phyloP scores from a whole-genome alignment of 35 echinoderm and acorn worm genomes.

The Hemicentrotus pulcherrimus region DNA sequence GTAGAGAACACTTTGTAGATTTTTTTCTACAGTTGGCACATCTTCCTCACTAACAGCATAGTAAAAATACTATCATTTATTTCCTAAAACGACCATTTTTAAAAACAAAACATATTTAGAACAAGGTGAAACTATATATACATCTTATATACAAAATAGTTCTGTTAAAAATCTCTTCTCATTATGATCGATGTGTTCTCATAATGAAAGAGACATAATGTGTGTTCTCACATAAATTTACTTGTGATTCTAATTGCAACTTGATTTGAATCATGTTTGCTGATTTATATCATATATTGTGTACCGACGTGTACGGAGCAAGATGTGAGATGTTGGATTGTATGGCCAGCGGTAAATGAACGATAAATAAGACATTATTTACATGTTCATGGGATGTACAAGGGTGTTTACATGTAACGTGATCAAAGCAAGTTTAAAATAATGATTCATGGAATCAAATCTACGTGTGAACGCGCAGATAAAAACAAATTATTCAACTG shows the following conservation, averaged over 20 bases:
- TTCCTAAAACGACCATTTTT: background rate
- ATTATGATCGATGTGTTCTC: background rate
- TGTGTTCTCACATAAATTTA: background rate
- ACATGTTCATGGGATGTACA: too few relatives aligned
- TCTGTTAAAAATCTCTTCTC: conserved; percentile 1
- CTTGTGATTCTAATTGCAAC: background rate
- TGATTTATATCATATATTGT: background rate
- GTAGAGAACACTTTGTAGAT: too few relatives aligned
- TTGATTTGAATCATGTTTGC: background rate
- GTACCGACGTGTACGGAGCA: background rate
- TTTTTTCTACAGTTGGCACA: too few relatives aligned
- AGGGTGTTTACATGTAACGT: too few relatives aligned
- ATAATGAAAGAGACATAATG: background rate
- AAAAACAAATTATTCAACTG: background rate
- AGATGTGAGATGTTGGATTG: background rate
- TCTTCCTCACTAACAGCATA: background rate
- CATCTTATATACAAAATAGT: conserved; percentile 20
- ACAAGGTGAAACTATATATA: conserved; percentile 19
- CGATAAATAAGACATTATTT: too few relatives aligned
- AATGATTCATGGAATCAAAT: background rate
- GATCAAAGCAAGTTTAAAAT: background rate
- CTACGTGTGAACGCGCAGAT: background rate
- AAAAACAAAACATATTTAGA: background rate
- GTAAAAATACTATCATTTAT: background rate
- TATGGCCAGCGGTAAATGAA: too few relatives aligned